Evolutionary conservation across 35 echinoderm and acorn worm genomes (phyloP).

Genomic region (Ophiothrix spiculata): DNA sequence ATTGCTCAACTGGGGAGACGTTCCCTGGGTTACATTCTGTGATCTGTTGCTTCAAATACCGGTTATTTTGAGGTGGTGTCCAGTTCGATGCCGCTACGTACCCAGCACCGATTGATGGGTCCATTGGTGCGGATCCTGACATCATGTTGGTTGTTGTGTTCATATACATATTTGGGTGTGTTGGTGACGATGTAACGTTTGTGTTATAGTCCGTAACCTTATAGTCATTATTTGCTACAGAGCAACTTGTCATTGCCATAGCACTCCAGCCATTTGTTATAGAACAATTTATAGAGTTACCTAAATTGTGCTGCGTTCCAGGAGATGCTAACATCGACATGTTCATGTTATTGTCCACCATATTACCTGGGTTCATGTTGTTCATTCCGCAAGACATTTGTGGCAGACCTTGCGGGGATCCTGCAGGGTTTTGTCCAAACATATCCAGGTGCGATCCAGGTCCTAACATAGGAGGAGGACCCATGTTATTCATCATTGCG

Average conservation of each 20-base stretch:
- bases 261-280: slow-evolving; percentile 22
- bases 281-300: slow-evolving; percentile 23
- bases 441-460: slow-evolving; percentile 64
- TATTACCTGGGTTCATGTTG: slow-evolving; percentile 63
- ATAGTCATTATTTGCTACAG: slow-evolving; percentile 43
- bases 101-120: not conserved
- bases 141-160: slow-evolving; percentile 22
- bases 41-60: slow-evolving; percentile 77
- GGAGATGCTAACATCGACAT: slow-evolving; percentile 62
- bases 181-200: not conserved
- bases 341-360: slow-evolving; percentile 63
- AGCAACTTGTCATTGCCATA: slow-evolving; percentile 58
- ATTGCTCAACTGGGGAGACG: slow-evolving; percentile 26
- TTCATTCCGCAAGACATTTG: slow-evolving; percentile 70
- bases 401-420: slow-evolving; percentile 30
- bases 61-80: slow-evolving; percentile 29
- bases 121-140: not conserved
- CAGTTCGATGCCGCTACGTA: slow-evolving; percentile 4
- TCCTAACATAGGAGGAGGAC: slow-evolving; percentile 69
- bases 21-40: slow-evolving; percentile 44
- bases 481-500: slow-evolving; percentile 97
- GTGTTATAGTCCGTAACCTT: slow-evolving; percentile 12
- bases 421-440: slow-evolving; percentile 59
- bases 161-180: slow-evolving; percentile 44
- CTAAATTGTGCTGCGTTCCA: slow-evolving; percentile 52